Percentiles rank a stretch among this genome's conserved stretches.
These are phyloP conservation scores for Cuculus canorus DNA, from an alignment of 2,797 vertebrate species.

Conservation along the genomic window DNA sequence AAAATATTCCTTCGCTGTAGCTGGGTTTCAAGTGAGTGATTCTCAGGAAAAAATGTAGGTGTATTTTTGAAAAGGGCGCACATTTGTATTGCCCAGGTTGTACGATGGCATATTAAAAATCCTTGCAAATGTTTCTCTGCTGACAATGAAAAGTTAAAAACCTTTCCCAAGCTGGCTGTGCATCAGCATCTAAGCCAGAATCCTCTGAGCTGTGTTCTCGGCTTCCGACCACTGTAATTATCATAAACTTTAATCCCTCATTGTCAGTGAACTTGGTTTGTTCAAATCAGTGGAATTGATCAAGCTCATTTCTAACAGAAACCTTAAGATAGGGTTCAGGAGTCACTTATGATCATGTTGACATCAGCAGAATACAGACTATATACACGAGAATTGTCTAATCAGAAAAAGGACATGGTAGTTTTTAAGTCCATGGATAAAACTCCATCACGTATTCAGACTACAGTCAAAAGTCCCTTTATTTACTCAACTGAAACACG, in stretches of 20 bases:
- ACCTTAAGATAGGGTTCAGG: background rate
- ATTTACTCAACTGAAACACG: background rate
- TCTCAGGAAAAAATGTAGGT: background rate
- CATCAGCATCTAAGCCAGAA: background rate
- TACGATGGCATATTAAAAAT: background rate
- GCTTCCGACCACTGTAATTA: background rate
- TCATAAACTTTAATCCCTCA: accelerated
- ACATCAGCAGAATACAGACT: background rate
- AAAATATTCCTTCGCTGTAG: background rate
- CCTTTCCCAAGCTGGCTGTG: background rate
- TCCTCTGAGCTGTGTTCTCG: background rate
- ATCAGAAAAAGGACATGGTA: accelerated
- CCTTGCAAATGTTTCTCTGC: background rate
- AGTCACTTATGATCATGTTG: accelerated
- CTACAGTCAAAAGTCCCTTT: background rate
- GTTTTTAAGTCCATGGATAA: background rate
- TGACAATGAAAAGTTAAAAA: background rate
- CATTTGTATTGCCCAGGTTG: background rate
- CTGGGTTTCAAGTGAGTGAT: background rate
- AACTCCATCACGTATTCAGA: background rate
- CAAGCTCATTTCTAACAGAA: background rate
- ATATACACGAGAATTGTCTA: background rate
- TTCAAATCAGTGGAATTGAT: background rate
- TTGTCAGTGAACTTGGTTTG: background rate
- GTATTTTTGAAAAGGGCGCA: background rate